Evolutionary conservation across 1,140 invertebrate species (phyloP), one percentile per base, ranked within the genome.

Genomic region (Spodoptera frugiperda): DNA sequence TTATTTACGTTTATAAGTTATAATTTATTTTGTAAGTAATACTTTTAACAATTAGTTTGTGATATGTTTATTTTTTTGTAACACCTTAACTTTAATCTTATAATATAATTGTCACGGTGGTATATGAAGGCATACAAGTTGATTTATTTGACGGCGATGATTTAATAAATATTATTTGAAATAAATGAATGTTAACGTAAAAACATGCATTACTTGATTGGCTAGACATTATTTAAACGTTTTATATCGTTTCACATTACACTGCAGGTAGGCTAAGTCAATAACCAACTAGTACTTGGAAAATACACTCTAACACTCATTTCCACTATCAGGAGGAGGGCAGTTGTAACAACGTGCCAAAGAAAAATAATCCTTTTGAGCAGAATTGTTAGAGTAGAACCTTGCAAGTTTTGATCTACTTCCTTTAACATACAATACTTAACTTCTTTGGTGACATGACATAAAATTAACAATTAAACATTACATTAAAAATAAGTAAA

Each of bases 51-150:
- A 71, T 79, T 14, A 55, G 14, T 76, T 49, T 71, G 63, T 80
- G 78, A 80, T 80, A 80, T 80, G 78, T 80, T 80, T 76, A 44
- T 25, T 53, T 55, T 48, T 68, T 76, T 80, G 75, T 75, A 77
- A 80, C 39, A 80, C 71, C 78, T 75, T 80, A 80, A 73, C 39
- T 44, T 74, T 54, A 71, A 79, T 65, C 74, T 79, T 79, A 79
- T 21, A 76, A 65, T 70, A 74, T 63, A 77, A 63, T 55, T 80
- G 70, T 74, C 39, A 77, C 78, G 78, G 70, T 80, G 78, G 70
- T 79, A 76, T 72, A 55, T 73, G 57, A 73, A 79, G 51, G 78
- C 59, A 74, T 77, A 59, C 51, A 57, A 49, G 48, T 65, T 57
- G 8, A 33, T 11, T 54, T 55, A 65, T 54, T 76, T 51, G 63